These are phyloP conservation scores for Archips xylosteana DNA, from an alignment of 2,888 invertebrate genomes.

Conservation along the genomic window DNA sequence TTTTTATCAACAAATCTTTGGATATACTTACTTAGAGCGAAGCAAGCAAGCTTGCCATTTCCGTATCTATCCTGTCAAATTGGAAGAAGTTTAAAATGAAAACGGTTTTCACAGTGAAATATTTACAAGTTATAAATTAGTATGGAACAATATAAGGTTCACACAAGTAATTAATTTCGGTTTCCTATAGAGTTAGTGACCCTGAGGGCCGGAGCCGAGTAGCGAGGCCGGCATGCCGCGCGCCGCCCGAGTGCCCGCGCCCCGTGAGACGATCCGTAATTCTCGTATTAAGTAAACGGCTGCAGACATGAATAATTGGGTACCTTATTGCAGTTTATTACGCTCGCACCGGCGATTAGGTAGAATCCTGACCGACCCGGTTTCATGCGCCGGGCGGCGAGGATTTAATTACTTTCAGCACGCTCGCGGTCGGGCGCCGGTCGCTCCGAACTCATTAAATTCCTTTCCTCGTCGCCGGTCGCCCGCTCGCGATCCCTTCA, in stretches of 20 bases:
- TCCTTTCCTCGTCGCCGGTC: conserved; percentile 25
- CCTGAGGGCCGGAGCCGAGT: no score
- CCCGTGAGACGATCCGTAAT: not conserved
- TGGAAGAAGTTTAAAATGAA: no score
- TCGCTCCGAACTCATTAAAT: conserved; percentile 35
- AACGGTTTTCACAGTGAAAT: no score
- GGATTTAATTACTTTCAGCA: conserved; percentile 33
- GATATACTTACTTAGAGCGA: no score
- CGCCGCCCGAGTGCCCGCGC: not conserved
- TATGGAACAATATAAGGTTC: no score
- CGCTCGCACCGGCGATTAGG: conserved; percentile 25
- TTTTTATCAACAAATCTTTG: no score
- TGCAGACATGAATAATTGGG: conserved; percentile 18
- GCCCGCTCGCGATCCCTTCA: conserved; percentile 30
- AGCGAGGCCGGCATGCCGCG: no score
- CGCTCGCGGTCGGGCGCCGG: conserved; percentile 11
- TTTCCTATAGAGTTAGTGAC: no score
- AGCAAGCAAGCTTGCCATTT: no score
- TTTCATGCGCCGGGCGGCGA: conserved; percentile 7
- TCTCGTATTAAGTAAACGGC: conserved; percentile 24
- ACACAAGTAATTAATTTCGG: not conserved
- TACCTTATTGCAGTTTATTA: conserved; percentile 15
- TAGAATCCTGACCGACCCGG: conserved; percentile 13
- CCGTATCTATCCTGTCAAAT: no score
- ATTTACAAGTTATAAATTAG: no score